phyloP scores from a whole-genome alignment of 2,888 invertebrate species.

The Mamestra brassicae region DNA sequence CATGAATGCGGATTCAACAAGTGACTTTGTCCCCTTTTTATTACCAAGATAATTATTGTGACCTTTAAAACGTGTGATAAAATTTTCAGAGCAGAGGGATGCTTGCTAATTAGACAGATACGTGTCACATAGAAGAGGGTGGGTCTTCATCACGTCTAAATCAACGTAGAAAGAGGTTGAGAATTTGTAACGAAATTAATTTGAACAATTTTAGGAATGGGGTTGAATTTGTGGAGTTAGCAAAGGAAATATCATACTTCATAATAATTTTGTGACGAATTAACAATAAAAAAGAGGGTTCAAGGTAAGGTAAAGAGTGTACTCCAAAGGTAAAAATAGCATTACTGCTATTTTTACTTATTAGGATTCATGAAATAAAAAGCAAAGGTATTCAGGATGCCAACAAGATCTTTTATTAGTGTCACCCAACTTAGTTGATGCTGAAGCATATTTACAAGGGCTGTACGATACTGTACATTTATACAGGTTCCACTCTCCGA shows the following conservation, averaged over 20 bases:
- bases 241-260: not conserved
- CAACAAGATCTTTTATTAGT: conserved; percentile 63
- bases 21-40: conserved; percentile 25
- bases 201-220: conserved; percentile 4
- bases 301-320: too few relatives aligned
- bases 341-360: too few relatives aligned
- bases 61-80: conserved; percentile 18
- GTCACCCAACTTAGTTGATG: conserved; percentile 46
- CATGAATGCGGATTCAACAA: conserved; percentile 25
- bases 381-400: conserved; percentile 42
- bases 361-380: conserved; percentile 35
- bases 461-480: conserved; percentile 68
- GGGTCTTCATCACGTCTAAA: not conserved
- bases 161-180: conserved; percentile 10
- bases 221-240: not conserved
- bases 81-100: conserved; percentile 4
- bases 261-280: too few relatives aligned
- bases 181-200: conserved; percentile 25
- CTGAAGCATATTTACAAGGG: conserved; percentile 65
- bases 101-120: conserved; percentile 19
- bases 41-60: conserved; percentile 35
- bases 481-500: conserved; percentile 62
- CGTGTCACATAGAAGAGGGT: conserved; percentile 17
- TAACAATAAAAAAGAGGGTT: too few relatives aligned
- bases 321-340: too few relatives aligned